Evolutionary conservation across 2,888 invertebrate genomes (phyloP).

Genomic region (Globia sparganii): DNA sequence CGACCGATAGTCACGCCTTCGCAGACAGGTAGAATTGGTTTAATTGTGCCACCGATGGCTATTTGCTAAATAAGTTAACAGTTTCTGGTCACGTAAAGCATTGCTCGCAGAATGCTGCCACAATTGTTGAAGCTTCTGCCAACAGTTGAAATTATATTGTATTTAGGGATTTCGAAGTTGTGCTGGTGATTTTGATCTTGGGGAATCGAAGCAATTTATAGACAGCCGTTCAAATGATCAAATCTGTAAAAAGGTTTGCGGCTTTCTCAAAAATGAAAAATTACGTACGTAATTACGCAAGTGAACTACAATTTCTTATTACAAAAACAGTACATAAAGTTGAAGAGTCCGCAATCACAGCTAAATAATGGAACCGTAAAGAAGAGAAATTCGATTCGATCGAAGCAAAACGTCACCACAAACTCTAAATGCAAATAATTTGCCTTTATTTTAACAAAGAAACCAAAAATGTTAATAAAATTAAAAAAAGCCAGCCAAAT

Average conservation of each 20-base stretch:
- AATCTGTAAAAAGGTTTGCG: neutral
- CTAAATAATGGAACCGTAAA: neutral
- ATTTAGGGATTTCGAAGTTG: slow-evolving; percentile 56
- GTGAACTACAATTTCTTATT: neutral
- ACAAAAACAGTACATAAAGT: neutral
- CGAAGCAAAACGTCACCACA: neutral
- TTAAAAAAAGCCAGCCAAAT: neutral
- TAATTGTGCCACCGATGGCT: slow-evolving; percentile 65
- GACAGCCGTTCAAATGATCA: neutral
- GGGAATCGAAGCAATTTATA: neutral
- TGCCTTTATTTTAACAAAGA: neutral
- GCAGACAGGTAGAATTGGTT: slow-evolving; percentile 67
- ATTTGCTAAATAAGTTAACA: slow-evolving; percentile 61
- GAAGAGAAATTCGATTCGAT: neutral
- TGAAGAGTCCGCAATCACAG: neutral
- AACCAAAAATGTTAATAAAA: neutral
- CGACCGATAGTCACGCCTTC: slow-evolving; percentile 60
- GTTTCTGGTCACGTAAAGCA: slow-evolving; percentile 66
- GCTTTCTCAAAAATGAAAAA: neutral
- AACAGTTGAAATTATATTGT: slow-evolving; percentile 55
- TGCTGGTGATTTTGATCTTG: slow-evolving; percentile 16
- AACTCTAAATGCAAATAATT: neutral
- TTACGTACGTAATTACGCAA: neutral
- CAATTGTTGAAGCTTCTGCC: slow-evolving; percentile 36
- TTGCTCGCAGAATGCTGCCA: slow-evolving; percentile 43